Conservation (phyloP, 2,113 vertebrate species). For the Thalassarche chlororhynchos region DNA sequence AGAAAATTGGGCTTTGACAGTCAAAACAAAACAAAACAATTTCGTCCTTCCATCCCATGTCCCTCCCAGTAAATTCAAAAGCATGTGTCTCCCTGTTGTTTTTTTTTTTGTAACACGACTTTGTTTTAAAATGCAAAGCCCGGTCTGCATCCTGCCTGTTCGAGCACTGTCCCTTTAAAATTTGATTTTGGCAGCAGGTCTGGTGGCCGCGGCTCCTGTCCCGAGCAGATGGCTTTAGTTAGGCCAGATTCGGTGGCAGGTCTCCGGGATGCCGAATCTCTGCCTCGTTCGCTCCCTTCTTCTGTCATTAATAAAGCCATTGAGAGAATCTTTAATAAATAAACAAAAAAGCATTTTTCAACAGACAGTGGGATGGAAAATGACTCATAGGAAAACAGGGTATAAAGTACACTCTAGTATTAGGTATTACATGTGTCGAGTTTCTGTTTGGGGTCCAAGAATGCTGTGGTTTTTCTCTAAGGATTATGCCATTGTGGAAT, state of each 20-base stretch:
- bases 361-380: slow-evolving; percentile 61
- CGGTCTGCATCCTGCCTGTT: fast-evolving
- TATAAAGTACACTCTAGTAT: neutral
- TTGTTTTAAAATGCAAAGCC: neutral
- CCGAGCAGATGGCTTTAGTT: neutral
- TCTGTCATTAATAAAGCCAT: neutral
- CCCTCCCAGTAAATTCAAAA: neutral
- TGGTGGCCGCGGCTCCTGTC: neutral
- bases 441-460: slow-evolving; percentile 40
- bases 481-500: slow-evolving; percentile 62
- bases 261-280: neutral
- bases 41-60: neutral
- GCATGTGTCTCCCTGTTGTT: neutral
- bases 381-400: slow-evolving; percentile 63
- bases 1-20: neutral
- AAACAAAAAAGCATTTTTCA: slow-evolving; percentile 42
- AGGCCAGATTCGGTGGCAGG: neutral
- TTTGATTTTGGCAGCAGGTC: neutral
- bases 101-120: neutral
- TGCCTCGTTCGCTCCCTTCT: neutral
- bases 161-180: neutral
- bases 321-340: neutral
- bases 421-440: slow-evolving; percentile 35
- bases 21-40: neutral
- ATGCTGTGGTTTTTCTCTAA: slow-evolving; percentile 59